These are phyloP conservation scores for Beaufortia kweichowensis DNA, from an alignment of 2,113 vertebrate species.

Conservation along the genomic window DNA sequence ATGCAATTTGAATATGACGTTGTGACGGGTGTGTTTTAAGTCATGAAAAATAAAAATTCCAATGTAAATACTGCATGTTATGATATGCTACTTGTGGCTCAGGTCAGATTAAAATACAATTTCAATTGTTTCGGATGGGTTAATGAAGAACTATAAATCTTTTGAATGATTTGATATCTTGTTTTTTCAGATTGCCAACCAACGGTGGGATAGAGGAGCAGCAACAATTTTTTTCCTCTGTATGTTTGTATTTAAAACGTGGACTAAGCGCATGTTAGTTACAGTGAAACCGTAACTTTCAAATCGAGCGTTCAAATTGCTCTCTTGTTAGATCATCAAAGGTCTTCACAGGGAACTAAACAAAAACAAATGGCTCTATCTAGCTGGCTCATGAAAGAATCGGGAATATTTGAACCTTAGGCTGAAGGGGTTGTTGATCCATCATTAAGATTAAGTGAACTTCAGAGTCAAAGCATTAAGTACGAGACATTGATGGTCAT, in stretches of 20 bases:
- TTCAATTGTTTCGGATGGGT: no score
- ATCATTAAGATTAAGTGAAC: constrained; percentile 65
- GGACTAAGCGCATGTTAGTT: constrained; percentile 53
- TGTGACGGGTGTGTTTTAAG: constrained; percentile 47
- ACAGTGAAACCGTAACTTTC: constrained; percentile 68
- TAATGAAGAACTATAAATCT: no score
- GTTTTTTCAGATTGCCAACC: no score
- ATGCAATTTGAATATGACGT: constrained; percentile 42
- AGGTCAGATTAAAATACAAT: neutral
- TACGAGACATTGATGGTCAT: constrained; percentile 38
- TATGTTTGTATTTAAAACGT: constrained; percentile 54
- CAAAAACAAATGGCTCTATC: constrained; percentile 78
- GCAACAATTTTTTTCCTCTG: constrained; percentile 26
- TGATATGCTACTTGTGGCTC: neutral
- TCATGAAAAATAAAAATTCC: constrained; percentile 44
- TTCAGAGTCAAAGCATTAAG: constrained; percentile 43
- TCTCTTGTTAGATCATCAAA: constrained; percentile 78
- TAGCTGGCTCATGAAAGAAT: constrained; percentile 68
- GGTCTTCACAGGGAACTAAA: constrained; percentile 62
- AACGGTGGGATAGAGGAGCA: constrained; percentile 27
- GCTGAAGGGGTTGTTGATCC: constrained; percentile 69
- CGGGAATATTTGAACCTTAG: constrained; percentile 56
- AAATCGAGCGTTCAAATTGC: constrained; percentile 78
- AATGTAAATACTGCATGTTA: constrained; percentile 33
- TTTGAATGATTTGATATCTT: no score